These are phyloP conservation scores for Eulacestoma nigropectus DNA, from an alignment of 2,113 vertebrate genomes.

Conservation along the genomic window DNA sequence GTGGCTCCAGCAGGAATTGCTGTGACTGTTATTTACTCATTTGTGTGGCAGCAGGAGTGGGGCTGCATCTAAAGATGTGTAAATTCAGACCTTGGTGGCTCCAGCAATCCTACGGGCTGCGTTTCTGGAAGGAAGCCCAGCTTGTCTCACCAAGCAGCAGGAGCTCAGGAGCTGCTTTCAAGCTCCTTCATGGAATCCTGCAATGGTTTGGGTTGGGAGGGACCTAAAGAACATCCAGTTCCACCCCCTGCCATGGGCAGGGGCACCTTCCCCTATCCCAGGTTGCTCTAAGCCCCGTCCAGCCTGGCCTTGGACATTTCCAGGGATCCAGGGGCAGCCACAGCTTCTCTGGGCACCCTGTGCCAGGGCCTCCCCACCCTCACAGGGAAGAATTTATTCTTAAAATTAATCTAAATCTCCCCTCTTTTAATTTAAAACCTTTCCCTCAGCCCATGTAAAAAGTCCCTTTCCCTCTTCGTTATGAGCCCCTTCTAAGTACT, in stretches of 20 bases:
- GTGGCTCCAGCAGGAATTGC: not conserved
- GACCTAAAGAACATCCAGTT: not conserved
- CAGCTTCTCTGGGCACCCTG: not conserved
- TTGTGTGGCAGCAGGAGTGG: not conserved
- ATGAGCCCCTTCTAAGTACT: not conserved
- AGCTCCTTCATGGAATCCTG: not conserved
- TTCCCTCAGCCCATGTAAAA: not conserved
- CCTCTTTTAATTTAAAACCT: not conserved
- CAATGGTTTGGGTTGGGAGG: not conserved
- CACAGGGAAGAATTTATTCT: not conserved
- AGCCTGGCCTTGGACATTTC: fast-evolving
- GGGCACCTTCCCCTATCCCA: not conserved
- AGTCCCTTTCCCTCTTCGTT: not conserved
- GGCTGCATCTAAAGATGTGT: not conserved
- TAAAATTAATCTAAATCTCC: not conserved
- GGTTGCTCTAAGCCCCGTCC: fast-evolving
- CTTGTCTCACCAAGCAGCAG: not conserved
- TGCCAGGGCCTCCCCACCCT: not conserved
- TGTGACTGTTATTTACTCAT: not conserved
- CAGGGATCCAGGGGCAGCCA: not conserved
- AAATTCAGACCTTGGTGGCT: not conserved
- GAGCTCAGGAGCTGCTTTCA: not conserved
- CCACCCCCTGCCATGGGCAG: not conserved
- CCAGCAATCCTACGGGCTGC: not conserved
- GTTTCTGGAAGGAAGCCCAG: not conserved